A percentile compares a stretch with the other conserved stretches of the same genome.
Conservation (phyloP, 2,113 vertebrate species). For the Cranoglanis bouderius region DNA sequence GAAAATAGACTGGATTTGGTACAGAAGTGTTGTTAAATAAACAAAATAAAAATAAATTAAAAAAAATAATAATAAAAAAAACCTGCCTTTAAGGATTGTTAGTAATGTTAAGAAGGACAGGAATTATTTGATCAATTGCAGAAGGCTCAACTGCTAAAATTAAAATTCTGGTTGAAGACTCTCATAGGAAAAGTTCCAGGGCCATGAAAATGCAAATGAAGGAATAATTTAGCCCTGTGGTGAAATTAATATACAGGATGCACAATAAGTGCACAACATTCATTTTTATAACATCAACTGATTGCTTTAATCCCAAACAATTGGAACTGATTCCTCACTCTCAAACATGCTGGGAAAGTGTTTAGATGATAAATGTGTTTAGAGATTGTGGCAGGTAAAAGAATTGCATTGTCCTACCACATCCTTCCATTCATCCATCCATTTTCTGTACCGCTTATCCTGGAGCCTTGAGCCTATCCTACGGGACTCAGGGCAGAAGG, state of each 20-base stretch:
- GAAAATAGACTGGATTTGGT: background rate
- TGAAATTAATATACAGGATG: conserved; percentile 20
- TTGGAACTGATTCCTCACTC: background rate
- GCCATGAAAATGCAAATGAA: conserved; percentile 22
- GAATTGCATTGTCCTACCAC: background rate
- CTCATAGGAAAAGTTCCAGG: background rate
- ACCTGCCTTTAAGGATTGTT: background rate
- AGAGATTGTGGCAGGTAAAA: background rate
- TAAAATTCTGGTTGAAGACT: conserved; percentile 25
- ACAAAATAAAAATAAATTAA: background rate
- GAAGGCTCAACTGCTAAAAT: conserved; percentile 34
- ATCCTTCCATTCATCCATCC: background rate
- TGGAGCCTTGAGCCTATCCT: no score
- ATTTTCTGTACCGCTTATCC: no score
- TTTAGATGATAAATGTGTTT: background rate
- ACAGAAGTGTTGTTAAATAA: background rate
- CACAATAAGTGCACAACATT: background rate
- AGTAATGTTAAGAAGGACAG: conserved; percentile 11
- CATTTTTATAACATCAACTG: background rate
- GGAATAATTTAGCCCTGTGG: conserved; percentile 9
- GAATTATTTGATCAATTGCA: conserved; percentile 37
- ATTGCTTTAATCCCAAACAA: background rate
- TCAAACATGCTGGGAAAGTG: background rate
- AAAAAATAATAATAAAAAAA: no score
- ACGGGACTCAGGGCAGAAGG: no score